A percentile compares a stretch with the other conserved stretches of the same genome.
phyloP scores from a whole-genome alignment of 2,888 invertebrate species.

The Lithophane leautieri region DNA sequence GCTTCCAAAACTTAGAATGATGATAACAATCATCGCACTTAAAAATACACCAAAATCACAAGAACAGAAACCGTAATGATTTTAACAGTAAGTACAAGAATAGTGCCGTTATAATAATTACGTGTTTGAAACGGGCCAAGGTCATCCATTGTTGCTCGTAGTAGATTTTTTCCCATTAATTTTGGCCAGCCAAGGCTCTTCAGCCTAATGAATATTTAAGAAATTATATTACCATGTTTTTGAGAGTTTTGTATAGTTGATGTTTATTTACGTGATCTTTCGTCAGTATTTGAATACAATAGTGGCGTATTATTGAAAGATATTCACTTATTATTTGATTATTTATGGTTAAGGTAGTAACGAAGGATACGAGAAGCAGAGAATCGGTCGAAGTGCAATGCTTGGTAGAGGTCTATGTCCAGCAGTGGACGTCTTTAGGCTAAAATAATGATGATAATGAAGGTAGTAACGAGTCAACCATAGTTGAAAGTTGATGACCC shows the following conservation, averaged over 20 bases:
- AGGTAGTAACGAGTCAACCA: background rate
- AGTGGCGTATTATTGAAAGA: conserved; percentile 19
- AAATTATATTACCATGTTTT: conserved; percentile 64
- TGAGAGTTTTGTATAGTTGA: conserved; percentile 42
- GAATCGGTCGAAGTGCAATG: too few relatives aligned
- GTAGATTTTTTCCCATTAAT: conserved; percentile 72
- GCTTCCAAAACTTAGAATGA: background rate
- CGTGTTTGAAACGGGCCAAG: conserved; percentile 72
- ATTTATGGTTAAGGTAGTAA: background rate
- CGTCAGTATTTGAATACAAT: background rate
- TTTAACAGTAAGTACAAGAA: conserved; percentile 47
- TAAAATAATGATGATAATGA: too few relatives aligned
- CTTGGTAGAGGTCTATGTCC: too few relatives aligned
- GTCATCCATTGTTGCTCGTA: conserved; percentile 70
- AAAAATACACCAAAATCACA: conserved; percentile 12
- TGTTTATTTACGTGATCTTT: conserved; percentile 4
- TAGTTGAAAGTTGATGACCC: background rate
- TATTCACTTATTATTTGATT: too few relatives aligned
- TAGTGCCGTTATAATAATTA: conserved; percentile 68
- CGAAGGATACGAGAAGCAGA: too few relatives aligned
- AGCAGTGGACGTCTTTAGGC: too few relatives aligned
- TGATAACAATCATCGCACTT: background rate
- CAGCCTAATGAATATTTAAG: conserved; percentile 70
- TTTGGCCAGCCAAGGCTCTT: conserved; percentile 69
- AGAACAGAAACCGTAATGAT: conserved; percentile 27